Conservation (phyloP, 64 coral and sea anemone genomes). For the Pocillopora damicornis region DNA sequence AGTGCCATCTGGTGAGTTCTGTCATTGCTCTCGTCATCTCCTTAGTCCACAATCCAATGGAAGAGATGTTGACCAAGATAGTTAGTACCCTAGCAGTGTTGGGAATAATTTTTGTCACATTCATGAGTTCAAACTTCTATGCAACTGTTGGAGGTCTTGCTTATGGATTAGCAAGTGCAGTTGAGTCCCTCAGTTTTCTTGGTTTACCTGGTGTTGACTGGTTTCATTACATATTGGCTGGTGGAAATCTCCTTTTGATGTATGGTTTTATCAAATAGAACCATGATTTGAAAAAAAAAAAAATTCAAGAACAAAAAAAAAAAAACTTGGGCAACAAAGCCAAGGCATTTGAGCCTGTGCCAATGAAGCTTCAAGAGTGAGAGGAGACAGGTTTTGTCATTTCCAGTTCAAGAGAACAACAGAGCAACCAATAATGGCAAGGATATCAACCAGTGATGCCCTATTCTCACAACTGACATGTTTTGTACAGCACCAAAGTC, state of each 20-base stretch:
- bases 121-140: conserved; percentile 61
- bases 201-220: conserved; percentile 79
- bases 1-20: conserved; percentile 66
- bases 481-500: too few species aligned
- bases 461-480: too few species aligned
- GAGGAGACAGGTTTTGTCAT: too few species aligned
- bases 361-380: too few species aligned
- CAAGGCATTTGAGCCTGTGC: too few species aligned
- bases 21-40: conserved; percentile 62
- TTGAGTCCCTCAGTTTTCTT: conserved; percentile 53
- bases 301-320: background rate
- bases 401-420: too few species aligned
- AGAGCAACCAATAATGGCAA: too few species aligned
- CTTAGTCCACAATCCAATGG: conserved; percentile 24
- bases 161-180: conserved; percentile 68
- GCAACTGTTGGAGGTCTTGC: conserved; percentile 54
- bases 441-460: too few species aligned
- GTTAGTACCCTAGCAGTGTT: conserved; percentile 71
- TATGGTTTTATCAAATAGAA: conserved; percentile 47
- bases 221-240: conserved; percentile 85
- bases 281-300: background rate
- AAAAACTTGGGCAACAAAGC: background rate
- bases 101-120: conserved; percentile 62
- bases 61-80: conserved; percentile 38
- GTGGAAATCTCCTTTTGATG: conserved; percentile 70